Conservation (phyloP, 2,888 invertebrate genomes). For the Eremobia ochroleuca region DNA sequence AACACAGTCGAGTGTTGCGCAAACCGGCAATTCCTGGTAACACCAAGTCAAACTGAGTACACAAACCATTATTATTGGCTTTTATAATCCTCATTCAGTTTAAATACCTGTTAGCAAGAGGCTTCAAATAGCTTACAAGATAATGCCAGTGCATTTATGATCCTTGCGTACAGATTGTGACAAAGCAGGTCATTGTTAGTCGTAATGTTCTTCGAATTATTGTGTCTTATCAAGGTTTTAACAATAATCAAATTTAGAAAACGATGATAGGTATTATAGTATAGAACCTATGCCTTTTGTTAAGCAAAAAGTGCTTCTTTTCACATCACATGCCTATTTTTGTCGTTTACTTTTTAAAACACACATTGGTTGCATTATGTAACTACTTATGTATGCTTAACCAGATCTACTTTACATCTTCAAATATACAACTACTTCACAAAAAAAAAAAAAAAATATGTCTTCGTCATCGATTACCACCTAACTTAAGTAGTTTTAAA, state of each 20-base stretch:
- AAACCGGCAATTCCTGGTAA: constrained; percentile 79
- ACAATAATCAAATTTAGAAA: constrained; percentile 4
- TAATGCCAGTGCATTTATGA: constrained; percentile 27
- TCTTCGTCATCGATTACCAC: not conserved
- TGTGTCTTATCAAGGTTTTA: constrained; percentile 20
- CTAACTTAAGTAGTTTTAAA: not conserved
- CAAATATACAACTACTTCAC: not conserved
- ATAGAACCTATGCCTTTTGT: not conserved
- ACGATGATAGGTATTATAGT: not conserved
- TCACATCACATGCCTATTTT: not conserved
- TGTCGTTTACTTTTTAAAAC: not conserved
- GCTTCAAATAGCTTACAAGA: constrained; percentile 41
- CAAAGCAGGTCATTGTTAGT: constrained; percentile 14
- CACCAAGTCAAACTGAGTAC: constrained; percentile 81
- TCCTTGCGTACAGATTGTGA: constrained; percentile 17
- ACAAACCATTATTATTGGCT: constrained; percentile 71
- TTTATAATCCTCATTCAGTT: constrained; percentile 72
- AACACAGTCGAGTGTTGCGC: constrained; percentile 78
- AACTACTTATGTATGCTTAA: not conserved
- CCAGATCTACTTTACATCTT: not conserved
- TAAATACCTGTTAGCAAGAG: constrained; percentile 46
- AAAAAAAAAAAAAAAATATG: not conserved
- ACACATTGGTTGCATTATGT: not conserved
- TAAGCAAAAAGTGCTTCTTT: not conserved
- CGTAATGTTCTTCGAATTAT: constrained; percentile 4